A percentile compares a stretch with the other conserved stretches of the same genome.
Evolutionary conservation across 2,888 invertebrate species (phyloP).

Genomic region (Drosophila colorata): DNA sequence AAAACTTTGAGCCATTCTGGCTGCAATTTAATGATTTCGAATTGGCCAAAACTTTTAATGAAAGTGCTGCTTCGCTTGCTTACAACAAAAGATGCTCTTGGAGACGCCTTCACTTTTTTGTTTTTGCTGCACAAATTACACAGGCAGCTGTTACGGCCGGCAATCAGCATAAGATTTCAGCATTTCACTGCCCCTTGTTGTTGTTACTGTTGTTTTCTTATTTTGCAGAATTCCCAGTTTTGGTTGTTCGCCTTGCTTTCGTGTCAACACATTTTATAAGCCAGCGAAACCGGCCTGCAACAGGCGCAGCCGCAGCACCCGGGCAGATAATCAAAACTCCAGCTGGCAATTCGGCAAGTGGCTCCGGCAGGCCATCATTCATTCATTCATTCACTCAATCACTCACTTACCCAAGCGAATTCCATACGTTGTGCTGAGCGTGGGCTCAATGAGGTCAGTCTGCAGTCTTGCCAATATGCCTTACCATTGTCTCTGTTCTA

Average conservation of each 20-base stretch:
- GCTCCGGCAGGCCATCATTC: constrained; percentile 64
- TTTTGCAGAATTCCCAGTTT: constrained; percentile 47
- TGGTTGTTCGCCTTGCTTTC: constrained; percentile 52
- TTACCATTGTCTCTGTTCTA: constrained; percentile 22
- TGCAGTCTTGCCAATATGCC: constrained; percentile 36
- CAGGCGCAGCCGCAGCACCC: constrained; percentile 22
- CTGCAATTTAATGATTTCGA: constrained; percentile 55
- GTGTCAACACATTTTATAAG: constrained; percentile 73
- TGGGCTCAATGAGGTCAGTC: constrained; percentile 67
- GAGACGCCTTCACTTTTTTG: constrained; percentile 75
- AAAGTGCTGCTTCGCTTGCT: constrained; percentile 49
- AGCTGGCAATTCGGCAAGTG: constrained; percentile 52
- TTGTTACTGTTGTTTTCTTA: constrained; percentile 8
- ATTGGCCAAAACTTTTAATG: constrained; percentile 51
- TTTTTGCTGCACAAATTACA: constrained; percentile 57
- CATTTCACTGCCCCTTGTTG: constrained; percentile 50
- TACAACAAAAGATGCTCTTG: constrained; percentile 50
- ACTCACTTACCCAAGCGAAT: constrained; percentile 16
- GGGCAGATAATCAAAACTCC: constrained; percentile 55
- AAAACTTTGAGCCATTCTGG: constrained; percentile 43
- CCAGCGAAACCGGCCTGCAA: constrained; percentile 35
- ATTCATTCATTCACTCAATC: constrained; percentile 46
- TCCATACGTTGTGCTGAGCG: constrained; percentile 36
- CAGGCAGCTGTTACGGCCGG: constrained; percentile 65
- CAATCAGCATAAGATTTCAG: constrained; percentile 67